Conservation (phyloP, 2,113 vertebrate species). For the Canis aureus region DNA sequence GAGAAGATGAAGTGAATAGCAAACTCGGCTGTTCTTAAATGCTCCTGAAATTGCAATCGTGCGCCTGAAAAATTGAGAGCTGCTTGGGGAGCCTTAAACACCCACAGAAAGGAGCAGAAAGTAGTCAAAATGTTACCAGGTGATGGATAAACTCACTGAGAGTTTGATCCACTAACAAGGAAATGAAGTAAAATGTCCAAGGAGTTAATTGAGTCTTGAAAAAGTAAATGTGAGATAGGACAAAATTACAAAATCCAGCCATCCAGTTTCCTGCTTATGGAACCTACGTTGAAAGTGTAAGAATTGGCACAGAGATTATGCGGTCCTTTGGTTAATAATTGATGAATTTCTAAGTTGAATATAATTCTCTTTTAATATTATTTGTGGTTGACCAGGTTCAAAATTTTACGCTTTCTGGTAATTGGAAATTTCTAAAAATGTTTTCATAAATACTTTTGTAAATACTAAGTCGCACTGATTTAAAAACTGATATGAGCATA, state of each 20-base stretch:
- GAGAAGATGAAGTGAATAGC: conserved; percentile 38
- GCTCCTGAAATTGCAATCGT: conserved; percentile 51
- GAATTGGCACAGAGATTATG: neutral
- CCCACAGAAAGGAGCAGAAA: neutral
- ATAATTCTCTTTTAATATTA: conserved; percentile 30
- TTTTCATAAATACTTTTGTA: conserved; percentile 1
- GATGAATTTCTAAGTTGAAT: conserved; percentile 18
- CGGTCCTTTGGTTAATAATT: neutral
- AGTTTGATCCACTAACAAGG: conserved; percentile 44
- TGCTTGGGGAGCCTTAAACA: conserved; percentile 59
- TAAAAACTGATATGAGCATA: conserved; percentile 43
- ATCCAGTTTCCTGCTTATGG: neutral
- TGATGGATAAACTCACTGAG: conserved; percentile 62
- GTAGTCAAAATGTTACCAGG: conserved; percentile 35
- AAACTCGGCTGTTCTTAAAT: conserved; percentile 59
- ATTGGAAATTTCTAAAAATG: conserved; percentile 51
- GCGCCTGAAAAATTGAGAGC: conserved; percentile 57
- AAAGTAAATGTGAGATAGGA: neutral
- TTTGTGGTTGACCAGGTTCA: conserved; percentile 21
- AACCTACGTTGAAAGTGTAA: neutral
- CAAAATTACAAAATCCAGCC: neutral
- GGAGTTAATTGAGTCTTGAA: conserved; percentile 28
- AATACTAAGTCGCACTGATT: conserved; percentile 6
- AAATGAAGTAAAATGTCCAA: conserved; percentile 2
- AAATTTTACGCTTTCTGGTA: conserved; percentile 14